Evolutionary conservation across 2,797 vertebrate species (phyloP).

Genomic region (Periophthalmus magnuspinnatus): DNA sequence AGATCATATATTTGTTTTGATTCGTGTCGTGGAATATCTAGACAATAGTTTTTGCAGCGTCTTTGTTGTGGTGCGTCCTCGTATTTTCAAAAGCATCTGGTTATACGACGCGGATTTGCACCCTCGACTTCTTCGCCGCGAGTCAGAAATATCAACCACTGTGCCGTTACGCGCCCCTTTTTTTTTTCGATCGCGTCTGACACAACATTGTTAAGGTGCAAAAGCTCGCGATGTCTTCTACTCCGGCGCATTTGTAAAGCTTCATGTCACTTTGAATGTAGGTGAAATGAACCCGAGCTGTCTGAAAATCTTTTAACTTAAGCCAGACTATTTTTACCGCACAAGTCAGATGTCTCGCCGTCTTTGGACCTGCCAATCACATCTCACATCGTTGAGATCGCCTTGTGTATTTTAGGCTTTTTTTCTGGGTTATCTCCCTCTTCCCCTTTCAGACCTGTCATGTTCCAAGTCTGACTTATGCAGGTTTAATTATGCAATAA

Average conservation of each 20-base stretch:
- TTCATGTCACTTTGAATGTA: not conserved
- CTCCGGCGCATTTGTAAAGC: not conserved
- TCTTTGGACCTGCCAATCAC: constrained; percentile 27
- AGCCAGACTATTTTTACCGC: constrained; percentile 15
- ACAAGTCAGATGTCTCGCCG: not conserved
- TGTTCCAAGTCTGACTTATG: not conserved
- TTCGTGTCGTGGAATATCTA: not conserved
- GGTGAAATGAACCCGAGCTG: not conserved
- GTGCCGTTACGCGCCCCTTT: not conserved
- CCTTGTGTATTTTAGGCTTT: constrained; percentile 3
- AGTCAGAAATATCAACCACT: not conserved
- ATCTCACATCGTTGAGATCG: not conserved
- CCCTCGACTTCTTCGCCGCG: not conserved
- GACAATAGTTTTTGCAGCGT: not conserved
- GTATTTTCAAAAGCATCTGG: no score
- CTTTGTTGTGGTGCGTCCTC: not conserved
- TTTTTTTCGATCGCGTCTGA: not conserved
- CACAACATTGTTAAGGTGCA: not conserved
- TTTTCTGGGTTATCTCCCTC: constrained; percentile 10
- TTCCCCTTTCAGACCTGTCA: not conserved
- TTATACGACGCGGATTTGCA: no score
- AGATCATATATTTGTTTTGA: not conserved
- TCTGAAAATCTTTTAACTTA: constrained; percentile 8
- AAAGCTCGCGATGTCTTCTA: not conserved
- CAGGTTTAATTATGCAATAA: constrained; percentile 15